A percentile compares a stretch with the other conserved stretches of the same genome.
These are phyloP conservation scores for Onychomys arenicola DNA, from an alignment of 2,797 vertebrate species.

Conservation along the genomic window DNA sequence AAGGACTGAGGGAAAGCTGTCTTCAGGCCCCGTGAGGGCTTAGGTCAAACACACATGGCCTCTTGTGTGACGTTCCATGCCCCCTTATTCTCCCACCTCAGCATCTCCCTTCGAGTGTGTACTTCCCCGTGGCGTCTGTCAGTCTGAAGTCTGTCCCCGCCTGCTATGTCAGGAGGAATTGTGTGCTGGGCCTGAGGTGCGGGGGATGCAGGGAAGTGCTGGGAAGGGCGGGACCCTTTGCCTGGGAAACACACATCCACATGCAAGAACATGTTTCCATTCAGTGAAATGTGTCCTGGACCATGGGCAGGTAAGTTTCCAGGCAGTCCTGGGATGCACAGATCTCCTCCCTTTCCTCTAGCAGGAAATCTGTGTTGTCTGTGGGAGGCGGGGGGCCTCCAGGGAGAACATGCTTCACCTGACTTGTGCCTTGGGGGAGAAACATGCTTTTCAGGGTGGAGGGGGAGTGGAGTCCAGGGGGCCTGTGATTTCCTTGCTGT, in stretches of 20 bases:
- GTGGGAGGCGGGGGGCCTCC: conserved; percentile 29
- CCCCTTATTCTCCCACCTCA: background rate
- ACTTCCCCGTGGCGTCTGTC: background rate
- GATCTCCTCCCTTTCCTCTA: background rate
- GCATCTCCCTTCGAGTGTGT: background rate
- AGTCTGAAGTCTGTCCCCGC: background rate
- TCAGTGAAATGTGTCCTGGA: conserved; percentile 56
- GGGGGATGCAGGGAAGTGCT: conserved; percentile 2
- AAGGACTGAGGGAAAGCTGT: conserved; percentile 72
- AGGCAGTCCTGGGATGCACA: conserved; percentile 22
- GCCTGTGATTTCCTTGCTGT: conserved; percentile 44
- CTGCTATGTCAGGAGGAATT: conserved; percentile 28
- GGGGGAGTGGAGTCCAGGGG: background rate
- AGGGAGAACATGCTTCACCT: conserved; percentile 51
- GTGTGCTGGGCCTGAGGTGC: conserved; percentile 18
- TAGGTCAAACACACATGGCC: conserved; percentile 75
- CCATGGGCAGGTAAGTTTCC: conserved; percentile 44
- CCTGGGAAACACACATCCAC: conserved; percentile 78
- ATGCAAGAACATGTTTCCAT: conserved; percentile 75
- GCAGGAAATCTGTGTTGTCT: conserved; percentile 19
- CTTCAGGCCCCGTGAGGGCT: conserved; percentile 65
- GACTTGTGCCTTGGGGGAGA: conserved; percentile 60
- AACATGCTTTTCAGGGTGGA: conserved; percentile 67
- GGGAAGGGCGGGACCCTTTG: conserved; percentile 53
- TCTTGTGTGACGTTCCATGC: background rate